Percentiles rank a stretch among this genome's conserved stretches.
These are phyloP conservation scores for Cydia pomonella DNA, from an alignment of 1,140 invertebrate genomes.

Conservation along the genomic window DNA sequence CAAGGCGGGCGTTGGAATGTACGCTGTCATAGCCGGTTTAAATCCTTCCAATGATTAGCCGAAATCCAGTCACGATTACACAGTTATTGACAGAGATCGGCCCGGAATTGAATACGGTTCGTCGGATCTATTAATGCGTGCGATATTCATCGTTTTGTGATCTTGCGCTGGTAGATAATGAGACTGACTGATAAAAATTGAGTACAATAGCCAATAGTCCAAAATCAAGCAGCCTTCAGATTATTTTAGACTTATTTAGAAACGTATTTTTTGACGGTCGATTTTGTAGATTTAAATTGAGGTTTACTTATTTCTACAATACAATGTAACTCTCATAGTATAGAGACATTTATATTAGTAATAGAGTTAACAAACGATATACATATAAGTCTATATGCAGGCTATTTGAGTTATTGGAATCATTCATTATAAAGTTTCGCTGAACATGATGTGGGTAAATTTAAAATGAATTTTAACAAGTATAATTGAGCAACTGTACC, in stretches of 20 bases:
- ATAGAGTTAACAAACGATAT: neutral
- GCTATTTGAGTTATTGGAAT: neutral
- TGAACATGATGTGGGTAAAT: neutral
- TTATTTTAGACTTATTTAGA: no score
- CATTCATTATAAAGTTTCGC: neutral
- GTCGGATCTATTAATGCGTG: conserved; percentile 33
- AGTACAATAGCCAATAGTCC: no score
- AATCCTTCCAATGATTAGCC: conserved; percentile 46
- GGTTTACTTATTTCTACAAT: no score
- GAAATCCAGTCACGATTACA: conserved; percentile 46
- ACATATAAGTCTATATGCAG: neutral
- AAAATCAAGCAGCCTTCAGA: no score
- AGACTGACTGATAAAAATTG: neutral
- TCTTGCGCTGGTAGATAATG: neutral
- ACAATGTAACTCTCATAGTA: no score
- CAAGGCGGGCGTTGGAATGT: conserved; percentile 39
- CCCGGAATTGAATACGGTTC: conserved; percentile 35
- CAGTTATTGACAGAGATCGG: conserved; percentile 45
- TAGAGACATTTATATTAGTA: no score
- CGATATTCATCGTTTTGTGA: conserved; percentile 12
- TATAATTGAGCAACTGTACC: neutral
- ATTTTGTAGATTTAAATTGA: no score
- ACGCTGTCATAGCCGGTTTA: conserved; percentile 47
- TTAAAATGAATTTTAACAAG: neutral
- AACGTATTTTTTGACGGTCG: no score